These are phyloP conservation scores for Meghimatium bilineatum DNA, from an alignment of 2,888 invertebrate species.

Conservation along the genomic window DNA sequence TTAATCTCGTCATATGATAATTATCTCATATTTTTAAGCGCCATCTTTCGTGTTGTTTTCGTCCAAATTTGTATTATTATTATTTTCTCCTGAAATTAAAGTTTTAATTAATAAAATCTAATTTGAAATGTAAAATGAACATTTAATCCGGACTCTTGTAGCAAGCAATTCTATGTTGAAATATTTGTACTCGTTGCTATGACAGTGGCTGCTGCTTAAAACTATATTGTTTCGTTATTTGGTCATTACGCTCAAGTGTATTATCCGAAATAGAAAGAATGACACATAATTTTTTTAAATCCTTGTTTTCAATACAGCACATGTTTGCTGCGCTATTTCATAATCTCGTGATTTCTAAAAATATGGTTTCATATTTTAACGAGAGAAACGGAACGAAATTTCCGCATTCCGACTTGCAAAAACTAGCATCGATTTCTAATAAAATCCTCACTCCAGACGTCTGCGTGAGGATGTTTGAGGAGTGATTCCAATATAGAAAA, in stretches of 20 bases:
- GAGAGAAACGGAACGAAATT: background rate
- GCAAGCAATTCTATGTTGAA: background rate
- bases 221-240: background rate
- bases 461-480: background rate
- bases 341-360: slow-evolving; percentile 15
- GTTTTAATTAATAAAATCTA: background rate
- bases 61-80: background rate
- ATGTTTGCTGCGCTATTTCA: background rate
- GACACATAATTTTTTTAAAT: background rate
- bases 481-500: background rate
- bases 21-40: too few relatives aligned
- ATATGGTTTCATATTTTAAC: background rate
- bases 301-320: background rate
- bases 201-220: background rate
- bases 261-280: background rate
- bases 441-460: background rate
- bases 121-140: background rate
- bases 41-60: too few relatives aligned
- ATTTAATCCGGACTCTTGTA: background rate
- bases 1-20: background rate
- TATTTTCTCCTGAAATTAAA: background rate
- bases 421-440: slow-evolving; percentile 5
- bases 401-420: background rate
- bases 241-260: background rate
- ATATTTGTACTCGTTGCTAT: background rate